Base-by-base conservation (phyloP, 2,797 vertebrate genomes). In the Astyanax mexicanus region DNA sequence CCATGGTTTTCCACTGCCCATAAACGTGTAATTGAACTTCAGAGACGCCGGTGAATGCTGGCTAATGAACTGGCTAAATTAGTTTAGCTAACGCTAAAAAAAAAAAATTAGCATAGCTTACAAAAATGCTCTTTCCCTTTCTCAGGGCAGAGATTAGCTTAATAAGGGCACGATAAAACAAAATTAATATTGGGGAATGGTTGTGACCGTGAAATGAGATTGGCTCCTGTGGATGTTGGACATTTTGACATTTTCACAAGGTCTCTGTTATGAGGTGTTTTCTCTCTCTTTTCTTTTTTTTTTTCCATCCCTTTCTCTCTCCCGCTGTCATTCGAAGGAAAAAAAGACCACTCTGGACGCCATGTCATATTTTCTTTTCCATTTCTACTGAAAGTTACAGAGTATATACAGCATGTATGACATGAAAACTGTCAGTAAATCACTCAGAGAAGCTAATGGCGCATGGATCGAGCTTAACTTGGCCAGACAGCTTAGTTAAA, bases 21-120 rank as follows among this genome's bases (percentile, higher is more conserved):
- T 49, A 69, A 77, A 62, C 3, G 37, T 72, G 49, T 74, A 75
- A 81, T 74, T 61, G 29, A 80, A 82, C 84, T 45, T 75, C 52
- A 44, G 69, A 70, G 66, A 49, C 52, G 19, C 10, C 42, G 35
- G 25, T 32, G 19, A 83, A 69, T 57, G 72, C 61, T 35, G 45
- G 23, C 47, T 75, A 75, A 75, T 58, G 67, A 69, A 68, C 35
- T 54, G 55, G 40, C 47, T 49, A 60, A 60, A 58, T 57, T 68
- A 47, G 51, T 74, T 74, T 66, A 55, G 60, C 64, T 69, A 52
- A 60, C 23, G n/a, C 35, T 64, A 42, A 70, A 60, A n/a, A n/a
- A n/a, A n/a, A n/a, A n/a, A n/a, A 60, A 72, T 60, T 44, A 72
- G 69, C 40, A 40, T 49, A 40, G 27, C 69, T 49, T 47, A 72